These are phyloP conservation scores for Salmo trutta DNA, from an alignment of 2,797 vertebrate species.

Conservation along the genomic window DNA sequence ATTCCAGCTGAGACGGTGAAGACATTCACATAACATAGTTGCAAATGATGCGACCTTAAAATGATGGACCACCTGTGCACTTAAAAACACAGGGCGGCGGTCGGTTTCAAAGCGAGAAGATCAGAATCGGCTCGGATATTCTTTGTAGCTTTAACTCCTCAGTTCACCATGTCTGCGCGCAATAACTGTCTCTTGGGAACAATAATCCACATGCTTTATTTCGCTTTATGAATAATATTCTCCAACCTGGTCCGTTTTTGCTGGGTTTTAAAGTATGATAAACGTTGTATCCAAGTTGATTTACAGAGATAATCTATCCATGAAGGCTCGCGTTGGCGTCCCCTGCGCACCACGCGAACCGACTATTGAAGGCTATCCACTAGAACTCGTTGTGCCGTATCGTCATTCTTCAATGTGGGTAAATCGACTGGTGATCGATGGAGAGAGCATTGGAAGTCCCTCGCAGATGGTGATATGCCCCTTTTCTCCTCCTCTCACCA, in stretches of 20 bases:
- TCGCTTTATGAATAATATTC: background rate
- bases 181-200: conserved; percentile 20
- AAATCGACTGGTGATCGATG: background rate
- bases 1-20: conserved; percentile 18
- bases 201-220: conserved; percentile 45
- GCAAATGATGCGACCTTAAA: conserved; percentile 1
- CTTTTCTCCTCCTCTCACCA: background rate
- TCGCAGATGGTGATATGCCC: background rate
- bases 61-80: conserved; percentile 46
- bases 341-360: background rate
- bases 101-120: conserved; percentile 24
- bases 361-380: background rate
- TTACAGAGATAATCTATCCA: background rate
- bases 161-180: conserved; percentile 31
- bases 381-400: background rate
- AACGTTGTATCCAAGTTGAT: background rate
- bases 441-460: background rate
- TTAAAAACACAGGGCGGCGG: conserved; percentile 15
- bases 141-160: conserved; percentile 38
- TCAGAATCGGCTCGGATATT: conserved; percentile 10
- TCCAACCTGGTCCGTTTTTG: background rate
- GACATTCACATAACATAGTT: conserved; percentile 4
- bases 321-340: background rate
- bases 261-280: background rate
- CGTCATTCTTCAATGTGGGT: background rate